These are phyloP conservation scores for Hydrophis major DNA, from an alignment of 2,797 vertebrate species.

Conservation along the genomic window DNA sequence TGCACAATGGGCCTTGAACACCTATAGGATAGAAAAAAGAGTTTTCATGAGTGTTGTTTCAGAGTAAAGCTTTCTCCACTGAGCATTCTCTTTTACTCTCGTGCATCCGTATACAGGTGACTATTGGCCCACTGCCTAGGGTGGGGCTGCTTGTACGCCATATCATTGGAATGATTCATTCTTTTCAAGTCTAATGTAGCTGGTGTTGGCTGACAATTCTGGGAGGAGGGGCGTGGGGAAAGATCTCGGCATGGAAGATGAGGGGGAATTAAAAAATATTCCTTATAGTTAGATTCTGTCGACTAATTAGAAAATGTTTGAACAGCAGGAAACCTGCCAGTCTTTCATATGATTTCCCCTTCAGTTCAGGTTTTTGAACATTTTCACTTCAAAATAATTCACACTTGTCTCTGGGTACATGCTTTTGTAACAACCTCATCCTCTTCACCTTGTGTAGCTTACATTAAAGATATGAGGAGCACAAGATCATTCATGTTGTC, in stretches of 20 bases:
- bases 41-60: neutral
- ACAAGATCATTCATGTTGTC: neutral
- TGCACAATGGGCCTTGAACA: neutral
- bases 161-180: constrained; percentile 10
- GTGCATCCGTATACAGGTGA: neutral
- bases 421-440: neutral
- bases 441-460: neutral
- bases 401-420: neutral
- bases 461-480: neutral
- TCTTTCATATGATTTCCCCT: neutral
- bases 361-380: neutral
- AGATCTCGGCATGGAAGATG: neutral
- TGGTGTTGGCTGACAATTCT: neutral
- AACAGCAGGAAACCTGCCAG: neutral
- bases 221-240: neutral
- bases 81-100: neutral
- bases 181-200: neutral
- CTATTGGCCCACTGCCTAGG: neutral
- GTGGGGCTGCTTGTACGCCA: neutral
- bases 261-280: neutral
- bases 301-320: neutral
- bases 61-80: neutral
- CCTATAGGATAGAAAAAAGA: neutral
- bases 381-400: neutral
- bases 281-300: neutral